Base-by-base conservation (phyloP, 2,113 vertebrate genomes). In the Telmatochromis brichardi region DNA sequence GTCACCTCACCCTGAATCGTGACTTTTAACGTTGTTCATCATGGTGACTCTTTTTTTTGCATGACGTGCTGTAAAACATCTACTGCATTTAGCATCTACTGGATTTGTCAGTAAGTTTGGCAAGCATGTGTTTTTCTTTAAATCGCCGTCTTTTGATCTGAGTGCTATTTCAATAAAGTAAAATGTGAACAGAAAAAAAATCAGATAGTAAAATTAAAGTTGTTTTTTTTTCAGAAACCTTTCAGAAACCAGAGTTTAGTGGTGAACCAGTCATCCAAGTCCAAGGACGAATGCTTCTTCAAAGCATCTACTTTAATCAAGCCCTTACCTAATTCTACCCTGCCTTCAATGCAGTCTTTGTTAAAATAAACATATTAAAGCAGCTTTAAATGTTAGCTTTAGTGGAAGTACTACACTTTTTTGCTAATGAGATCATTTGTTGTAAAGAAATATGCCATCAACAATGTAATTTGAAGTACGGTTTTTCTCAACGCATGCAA, bases 211-310 rank as follows among this genome's bases (percentile, higher is more conserved):
- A 71, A 45, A 73, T 45, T 17, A 45, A 28, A 47, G 21, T 0
- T 0, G 0, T 1, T 6, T 1, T 71, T 13, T 17, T 73, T 73
- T 7, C 14, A 45, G 12, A 45, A 45, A 63, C 58, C 4, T 47
- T 76, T 26, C 23, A 31, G 57, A 60, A 60, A 60, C 57, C 71
- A 78, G 71, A 28, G 17, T 78, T 50, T 31, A 31, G 60, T n/a
- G 17, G 19, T 65, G 33, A 65, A 37, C 33, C 60, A 65, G 6
- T 21, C 33, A 37, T 78, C 42, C 23, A 47, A 76, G 6, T 17
- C 0, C 65, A 10, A 45, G 12, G 21, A 26, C 0, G 8, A 26
- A 17, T 50, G 15, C 42, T 31, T 28, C 23, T 50, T 76, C 40
- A 76, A 50, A 76, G 23, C 23, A 19, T 31, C 14, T 28, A 78